These are phyloP conservation scores for Rhamnusium bicolor DNA, from an alignment of 2,888 invertebrate species.

Conservation along the genomic window DNA sequence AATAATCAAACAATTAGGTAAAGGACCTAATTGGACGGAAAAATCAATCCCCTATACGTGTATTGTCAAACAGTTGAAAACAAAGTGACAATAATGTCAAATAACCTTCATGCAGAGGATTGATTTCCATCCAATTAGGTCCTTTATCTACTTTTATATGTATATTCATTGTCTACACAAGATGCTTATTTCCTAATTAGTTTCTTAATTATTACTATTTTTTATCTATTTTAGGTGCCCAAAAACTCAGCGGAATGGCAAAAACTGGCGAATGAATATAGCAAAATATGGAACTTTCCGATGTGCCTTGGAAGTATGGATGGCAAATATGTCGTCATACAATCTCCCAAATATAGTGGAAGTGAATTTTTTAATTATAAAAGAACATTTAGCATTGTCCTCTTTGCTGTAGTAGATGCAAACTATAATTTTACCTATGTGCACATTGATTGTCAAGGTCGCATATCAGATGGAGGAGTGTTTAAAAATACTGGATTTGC, in stretches of 20 bases:
- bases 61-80: no score
- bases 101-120: no score
- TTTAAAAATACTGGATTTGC: constrained; percentile 25
- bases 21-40: no score
- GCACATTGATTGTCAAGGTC: constrained; percentile 60
- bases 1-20: no score
- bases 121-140: no score
- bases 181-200: no score
- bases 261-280: constrained; percentile 31
- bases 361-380: constrained; percentile 62
- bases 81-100: no score
- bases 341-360: constrained; percentile 58
- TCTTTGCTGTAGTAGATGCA: constrained; percentile 65
- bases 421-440: constrained; percentile 64
- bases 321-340: constrained; percentile 62
- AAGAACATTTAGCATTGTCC: constrained; percentile 60
- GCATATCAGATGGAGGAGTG: constrained; percentile 60
- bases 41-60: no score
- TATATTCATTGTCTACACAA: no score
- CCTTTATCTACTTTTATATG: no score
- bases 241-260: constrained; percentile 29
- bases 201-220: no score
- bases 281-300: constrained; percentile 38
- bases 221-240: constrained; percentile 35
- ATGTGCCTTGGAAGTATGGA: constrained; percentile 56